These are phyloP conservation scores for Cynodonichthys magdalenae DNA, from an alignment of 2,797 vertebrate genomes.

Conservation along the genomic window DNA sequence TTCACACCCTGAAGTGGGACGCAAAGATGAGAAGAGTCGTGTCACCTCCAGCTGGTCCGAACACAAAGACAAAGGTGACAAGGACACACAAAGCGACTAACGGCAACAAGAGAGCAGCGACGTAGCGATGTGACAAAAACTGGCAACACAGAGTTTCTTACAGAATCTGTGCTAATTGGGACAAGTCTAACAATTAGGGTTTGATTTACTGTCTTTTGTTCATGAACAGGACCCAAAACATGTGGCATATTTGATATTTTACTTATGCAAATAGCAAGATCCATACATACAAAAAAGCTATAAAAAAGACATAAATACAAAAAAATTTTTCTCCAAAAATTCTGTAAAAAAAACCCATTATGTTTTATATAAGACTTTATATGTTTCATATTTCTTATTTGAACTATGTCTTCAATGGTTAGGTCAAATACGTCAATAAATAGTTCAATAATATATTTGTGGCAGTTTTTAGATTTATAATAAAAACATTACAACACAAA, in stretches of 20 bases:
- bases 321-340: too few relatives aligned
- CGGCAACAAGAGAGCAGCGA: constrained; percentile 37
- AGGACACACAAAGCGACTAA: constrained; percentile 49
- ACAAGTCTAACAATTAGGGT: constrained; percentile 28
- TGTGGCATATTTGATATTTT: not conserved
- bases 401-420: too few relatives aligned
- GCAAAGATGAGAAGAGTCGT: constrained; percentile 65
- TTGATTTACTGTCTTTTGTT: not conserved
- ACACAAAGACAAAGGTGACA: constrained; percentile 72
- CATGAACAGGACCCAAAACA: not conserved
- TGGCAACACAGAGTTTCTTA: constrained; percentile 41
- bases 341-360: too few relatives aligned
- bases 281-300: not conserved
- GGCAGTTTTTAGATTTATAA: too few relatives aligned
- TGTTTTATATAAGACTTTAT: too few relatives aligned
- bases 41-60: constrained; percentile 78
- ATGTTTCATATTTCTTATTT: too few relatives aligned
- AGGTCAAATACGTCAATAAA: too few relatives aligned
- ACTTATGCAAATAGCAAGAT: too few relatives aligned
- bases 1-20: constrained; percentile 77
- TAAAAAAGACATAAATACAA: constrained; percentile 12
- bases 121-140: constrained; percentile 22
- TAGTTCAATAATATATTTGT: too few relatives aligned
- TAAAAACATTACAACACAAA: not conserved
- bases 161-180: constrained; percentile 19